Conservation (phyloP, 37 sponge, comb jelly and placozoan species). For the Beroe forskalii region DNA sequence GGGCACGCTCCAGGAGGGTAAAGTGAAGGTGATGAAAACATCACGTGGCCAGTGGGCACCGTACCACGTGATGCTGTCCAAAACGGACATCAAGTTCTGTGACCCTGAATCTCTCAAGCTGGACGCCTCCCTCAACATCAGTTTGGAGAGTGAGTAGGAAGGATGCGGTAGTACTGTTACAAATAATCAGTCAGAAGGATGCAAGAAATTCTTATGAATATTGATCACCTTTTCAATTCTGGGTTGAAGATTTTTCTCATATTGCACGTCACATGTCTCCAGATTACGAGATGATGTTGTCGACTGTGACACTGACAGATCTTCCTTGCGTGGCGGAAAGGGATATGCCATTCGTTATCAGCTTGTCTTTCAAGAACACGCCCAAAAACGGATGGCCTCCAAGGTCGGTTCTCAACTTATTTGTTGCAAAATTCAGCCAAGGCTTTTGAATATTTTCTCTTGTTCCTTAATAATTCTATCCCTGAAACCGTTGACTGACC, state of each 20-base stretch:
- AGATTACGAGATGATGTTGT: slow-evolving; percentile 1
- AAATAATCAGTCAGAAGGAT: no score
- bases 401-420: neutral
- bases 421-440: no score
- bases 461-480: no score
- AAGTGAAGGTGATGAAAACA: slow-evolving; percentile 38
- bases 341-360: slow-evolving; percentile 46
- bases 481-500: no score
- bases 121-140: slow-evolving; percentile 17
- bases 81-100: slow-evolving; percentile 19
- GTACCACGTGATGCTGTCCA: slow-evolving; percentile 22
- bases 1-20: slow-evolving; percentile 30
- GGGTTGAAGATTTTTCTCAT: no score
- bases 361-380: slow-evolving; percentile 21
- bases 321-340: slow-evolving; percentile 28
- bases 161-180: neutral
- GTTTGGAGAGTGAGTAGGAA: neutral
- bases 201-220: no score
- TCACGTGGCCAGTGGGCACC: slow-evolving; percentile 37
- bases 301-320: slow-evolving; percentile 24
- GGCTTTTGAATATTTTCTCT: no score
- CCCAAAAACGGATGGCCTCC: slow-evolving; percentile 48
- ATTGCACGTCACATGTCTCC: no score
- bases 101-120: slow-evolving; percentile 30
- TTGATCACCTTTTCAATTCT: no score